Evolutionary conservation across 1,140 invertebrate species (phyloP), one percentile per base, ranked within the genome.

Genomic region (Plectrocnemia conspersa): DNA sequence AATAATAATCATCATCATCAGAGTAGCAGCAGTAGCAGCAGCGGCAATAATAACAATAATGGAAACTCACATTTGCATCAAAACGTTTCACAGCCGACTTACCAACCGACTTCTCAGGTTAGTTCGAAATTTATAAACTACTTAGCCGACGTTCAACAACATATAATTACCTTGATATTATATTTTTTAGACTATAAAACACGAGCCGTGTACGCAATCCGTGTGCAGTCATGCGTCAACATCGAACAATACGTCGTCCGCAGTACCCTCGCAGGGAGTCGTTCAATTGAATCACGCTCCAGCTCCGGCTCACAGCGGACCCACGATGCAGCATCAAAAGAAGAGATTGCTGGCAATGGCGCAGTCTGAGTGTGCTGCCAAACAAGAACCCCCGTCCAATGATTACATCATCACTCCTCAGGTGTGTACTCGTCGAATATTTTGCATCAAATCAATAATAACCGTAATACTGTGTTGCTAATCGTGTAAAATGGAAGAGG

Each of bases 271-370:
- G 6, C 42, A 45, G 38, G 46, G 22, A 44, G 29, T 3, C n/a
- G 15, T 44, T 13, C 45, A 40, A 23, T 7, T 42, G 1, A 33
- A 44, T 52, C 45, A 49, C 32, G 42, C 50, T 32, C 46, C 23
- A 3, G 77, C 13, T 72, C 61, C 46, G 5, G 41, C 36, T 65
- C 79, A 11, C 84, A 83, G 61, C 86, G 69, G 71, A 44, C 66
- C 77, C 11, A 74, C 57, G 18, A 69, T 79, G n/a, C 85, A 83
- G 63, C 87, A 89, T 10, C 87, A 90, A 70, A 93, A 93, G 78
- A 94, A 93, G 69, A 81, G 91, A 32, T 74, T 93, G 35, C 68
- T 93, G 61, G 89, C 89, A 15, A 74, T 79, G 69, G 88, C 88
- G 11, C 91, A 93, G 69, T 88, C 85, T 24, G 90, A 92, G 66